Base-by-base conservation (phyloP, 2,113 vertebrate species). In the Tympanuchus pallidicinctus region DNA sequence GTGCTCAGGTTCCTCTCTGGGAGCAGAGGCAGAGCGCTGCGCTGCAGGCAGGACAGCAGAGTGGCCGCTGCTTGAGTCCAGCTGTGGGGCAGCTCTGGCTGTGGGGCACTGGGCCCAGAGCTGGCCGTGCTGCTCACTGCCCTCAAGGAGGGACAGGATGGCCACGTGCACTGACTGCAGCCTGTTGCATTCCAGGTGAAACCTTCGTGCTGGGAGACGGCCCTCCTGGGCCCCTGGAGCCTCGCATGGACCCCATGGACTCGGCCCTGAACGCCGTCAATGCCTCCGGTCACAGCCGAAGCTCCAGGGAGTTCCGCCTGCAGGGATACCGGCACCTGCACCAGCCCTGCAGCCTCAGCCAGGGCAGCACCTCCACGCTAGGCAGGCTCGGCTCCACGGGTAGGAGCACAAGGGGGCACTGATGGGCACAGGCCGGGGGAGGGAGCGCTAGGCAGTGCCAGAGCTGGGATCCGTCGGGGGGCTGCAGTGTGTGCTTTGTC, bases 351-450 rank as follows among this genome's bases (percentile, higher is more conserved):
- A 97, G 97, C 93, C 98, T 98, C 66, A 97, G 88, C 24, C 96
- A 97, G 61, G 96, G 94, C 90, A 91, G 91, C 17, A 45, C 83
- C 42, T 93, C 94, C 82, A 98, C 98, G 89, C 95, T 98, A 93
- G 97, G 97, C 47, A 98, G 98, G 84, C 98, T 98, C 5, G 98
- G 97, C 96, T 98, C 98, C 56, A 98, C 98, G 92, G 99, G 99
- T 99, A 96, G 97, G 92, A 88, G 74, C 17, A 6, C 10, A 8
- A 17, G 52, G 15, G 27, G 27, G 52, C 52, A 30, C 52, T 54
- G 52, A 30, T 16, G 52, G 27, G 27, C 12, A 13, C 24, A 14
- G 52, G 52, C 52, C 10, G 52, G 27, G 15, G 52, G 27, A 52
- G 52, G 14, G 13, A 16, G 52, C 8, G 4, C 25, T 54, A 5